Evolutionary conservation across 2,888 invertebrate species (phyloP), one percentile per base, ranked within the genome.

Genomic region (Drosophila stalkeri): DNA sequence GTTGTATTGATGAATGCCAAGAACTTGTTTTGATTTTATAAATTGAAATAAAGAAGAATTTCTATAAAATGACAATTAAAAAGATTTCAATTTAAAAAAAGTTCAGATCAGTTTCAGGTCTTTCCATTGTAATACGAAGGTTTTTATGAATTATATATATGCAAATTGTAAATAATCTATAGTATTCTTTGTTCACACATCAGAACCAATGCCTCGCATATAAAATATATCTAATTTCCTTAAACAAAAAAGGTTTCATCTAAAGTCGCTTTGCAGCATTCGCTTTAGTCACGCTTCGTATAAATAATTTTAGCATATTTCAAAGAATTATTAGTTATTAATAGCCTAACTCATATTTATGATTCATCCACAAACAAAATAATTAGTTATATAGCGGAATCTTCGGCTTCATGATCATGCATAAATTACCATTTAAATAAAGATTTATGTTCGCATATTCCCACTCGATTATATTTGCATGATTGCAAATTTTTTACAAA

Each of bases 361-460:
- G 52, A 54, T 16, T 54, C 20, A 54, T 16, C 37, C 20, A 37
- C 14, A 54, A 37, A 16, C 35, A 37, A 54, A 54, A 16, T 37
- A 37, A 23, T 54, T 37, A 33, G 16, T 27, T 20, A 18, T 49
- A 31, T 49, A 35, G 47, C 41, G 33, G 39, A 16, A 67, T 68
- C 46, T 49, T 35, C 49, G 23, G 4, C 23, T 54, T 46, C n/a
- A 27, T 43, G 4, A 23, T 70, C 23, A 14, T 56, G 37, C 27
- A 62, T 64, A 59, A 65, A 47, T 73, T 76, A 75, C 71, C 81
- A 76, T 80, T 69, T 65, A 52, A 43, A 20, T 49, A 0, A 68
- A 51, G 16, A 55, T 55, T 55, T 7, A 27, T 49, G 33, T 44
- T 39, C 27, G 54, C 16, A 46, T 16, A 52, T 39, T 69, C 18